Evolutionary conservation across 2,888 invertebrate species (phyloP).

Genomic region (Criorhina ranunculi): DNA sequence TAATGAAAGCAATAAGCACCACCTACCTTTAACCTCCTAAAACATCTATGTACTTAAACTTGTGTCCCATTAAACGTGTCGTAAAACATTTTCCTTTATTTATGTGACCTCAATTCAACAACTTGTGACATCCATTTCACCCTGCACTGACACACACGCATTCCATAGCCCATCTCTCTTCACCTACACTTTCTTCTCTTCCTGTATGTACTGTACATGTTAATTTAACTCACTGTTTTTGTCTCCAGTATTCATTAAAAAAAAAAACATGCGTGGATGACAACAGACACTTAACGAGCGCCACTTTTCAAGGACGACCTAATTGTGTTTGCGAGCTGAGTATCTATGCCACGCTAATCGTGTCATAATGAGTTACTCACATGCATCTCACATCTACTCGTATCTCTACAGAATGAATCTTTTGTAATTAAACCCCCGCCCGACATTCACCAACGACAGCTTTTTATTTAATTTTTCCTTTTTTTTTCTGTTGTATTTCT

Average conservation of each 20-base stretch:
- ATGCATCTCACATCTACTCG: conserved; percentile 21
- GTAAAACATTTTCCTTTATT: conserved; percentile 39
- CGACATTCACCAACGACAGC: conserved; percentile 27
- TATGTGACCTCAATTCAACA: conserved; percentile 62
- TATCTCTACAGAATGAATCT: background rate
- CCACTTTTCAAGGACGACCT: conserved; percentile 68
- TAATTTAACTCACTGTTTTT: conserved; percentile 26
- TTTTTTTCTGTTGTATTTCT: conserved; percentile 41
- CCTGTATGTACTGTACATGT: conserved; percentile 1
- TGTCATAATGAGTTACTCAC: conserved; percentile 49
- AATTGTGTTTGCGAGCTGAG: conserved; percentile 27
- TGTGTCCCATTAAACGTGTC: conserved; percentile 40
- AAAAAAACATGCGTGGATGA: conserved; percentile 36
- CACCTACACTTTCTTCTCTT: conserved; percentile 54
- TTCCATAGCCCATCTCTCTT: conserved; percentile 45
- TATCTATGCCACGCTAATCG: conserved; percentile 43
- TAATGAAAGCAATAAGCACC: conserved; percentile 39
- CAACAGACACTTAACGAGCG: conserved; percentile 55
- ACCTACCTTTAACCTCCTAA: background rate
- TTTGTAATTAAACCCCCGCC: conserved; percentile 17
- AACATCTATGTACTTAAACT: conserved; percentile 20
- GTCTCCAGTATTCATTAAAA: conserved; percentile 25
- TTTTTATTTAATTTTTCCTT: conserved; percentile 36
- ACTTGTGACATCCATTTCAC: conserved; percentile 51
- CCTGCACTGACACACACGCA: conserved; percentile 32